Conservation (phyloP, 2,888 invertebrate species). For the Hypomecis atomaria region DNA sequence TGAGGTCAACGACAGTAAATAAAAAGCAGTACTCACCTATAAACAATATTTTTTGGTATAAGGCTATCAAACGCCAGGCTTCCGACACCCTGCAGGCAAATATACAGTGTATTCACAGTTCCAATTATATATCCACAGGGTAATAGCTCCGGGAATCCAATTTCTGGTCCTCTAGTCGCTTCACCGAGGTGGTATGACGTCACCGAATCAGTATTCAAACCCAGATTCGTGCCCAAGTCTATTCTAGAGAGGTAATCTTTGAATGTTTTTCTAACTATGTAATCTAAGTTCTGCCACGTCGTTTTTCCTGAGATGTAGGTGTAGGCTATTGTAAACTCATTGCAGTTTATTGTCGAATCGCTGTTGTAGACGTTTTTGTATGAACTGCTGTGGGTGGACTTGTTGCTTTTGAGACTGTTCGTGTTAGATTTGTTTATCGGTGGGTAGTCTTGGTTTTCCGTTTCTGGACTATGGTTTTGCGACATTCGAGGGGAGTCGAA, state of each 20-base stretch:
- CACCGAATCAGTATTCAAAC: slow-evolving; percentile 93
- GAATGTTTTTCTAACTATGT: slow-evolving; percentile 95
- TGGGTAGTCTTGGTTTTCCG: slow-evolving; percentile 74
- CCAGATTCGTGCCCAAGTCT: slow-evolving; percentile 96
- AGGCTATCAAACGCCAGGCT: slow-evolving; percentile 97
- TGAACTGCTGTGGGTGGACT: slow-evolving; percentile 81
- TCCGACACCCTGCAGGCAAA: slow-evolving; percentile 94
- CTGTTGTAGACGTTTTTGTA: slow-evolving; percentile 81
- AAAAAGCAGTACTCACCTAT: slow-evolving; percentile 84
- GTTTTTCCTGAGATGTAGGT: slow-evolving; percentile 96
- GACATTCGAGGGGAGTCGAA: slow-evolving; percentile 78
- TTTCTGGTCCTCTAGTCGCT: slow-evolving; percentile 91
- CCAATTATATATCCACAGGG: slow-evolving; percentile 98
- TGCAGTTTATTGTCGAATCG: slow-evolving; percentile 84
- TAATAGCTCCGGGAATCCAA: slow-evolving; percentile 93
- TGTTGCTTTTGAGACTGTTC: slow-evolving; percentile 83
- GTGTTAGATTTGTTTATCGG: slow-evolving; percentile 81
- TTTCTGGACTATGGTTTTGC: slow-evolving; percentile 77
- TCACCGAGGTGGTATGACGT: slow-evolving; percentile 97
- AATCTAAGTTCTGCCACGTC: slow-evolving; percentile 97
- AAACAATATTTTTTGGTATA: slow-evolving; percentile 97
- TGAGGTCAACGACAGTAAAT: slow-evolving; percentile 14
- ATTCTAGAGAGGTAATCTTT: slow-evolving; percentile 97
- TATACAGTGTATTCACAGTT: slow-evolving; percentile 92
- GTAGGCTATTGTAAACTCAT: slow-evolving; percentile 93